Conservation (phyloP, 2,888 invertebrate genomes). For the Scaptodrosophila latifasciaeformis region DNA sequence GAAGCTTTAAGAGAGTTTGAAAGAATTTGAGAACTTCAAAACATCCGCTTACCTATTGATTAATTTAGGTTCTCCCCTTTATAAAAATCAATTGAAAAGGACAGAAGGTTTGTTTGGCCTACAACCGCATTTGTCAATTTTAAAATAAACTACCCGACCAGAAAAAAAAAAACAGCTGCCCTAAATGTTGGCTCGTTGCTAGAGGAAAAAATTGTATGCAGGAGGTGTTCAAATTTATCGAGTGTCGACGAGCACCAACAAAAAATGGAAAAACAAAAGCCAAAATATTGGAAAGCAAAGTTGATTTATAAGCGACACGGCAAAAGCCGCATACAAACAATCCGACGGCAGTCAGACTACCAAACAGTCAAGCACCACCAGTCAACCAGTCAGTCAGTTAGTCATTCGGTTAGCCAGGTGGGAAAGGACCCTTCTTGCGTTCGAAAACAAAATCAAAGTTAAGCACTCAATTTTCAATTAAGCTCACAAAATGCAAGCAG, state of each 20-base stretch:
- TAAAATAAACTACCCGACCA: conserved; percentile 46
- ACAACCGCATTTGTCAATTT: conserved; percentile 59
- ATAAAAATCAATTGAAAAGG: too few species aligned
- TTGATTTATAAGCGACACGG: conserved; percentile 47
- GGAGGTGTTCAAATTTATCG: conserved; percentile 30
- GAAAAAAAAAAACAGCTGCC: background rate
- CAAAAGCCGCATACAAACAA: conserved; percentile 55
- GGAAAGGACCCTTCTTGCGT: too few species aligned
- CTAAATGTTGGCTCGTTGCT: conserved; percentile 20
- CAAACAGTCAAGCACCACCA: background rate
- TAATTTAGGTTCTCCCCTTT: too few species aligned
- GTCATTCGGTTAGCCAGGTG: too few species aligned
- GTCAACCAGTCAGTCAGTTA: too few species aligned
- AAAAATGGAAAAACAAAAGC: background rate
- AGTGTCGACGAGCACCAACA: conserved; percentile 9
- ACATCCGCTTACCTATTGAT: too few species aligned
- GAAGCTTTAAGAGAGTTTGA: too few species aligned
- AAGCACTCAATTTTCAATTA: conserved; percentile 68
- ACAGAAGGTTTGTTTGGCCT: too few species aligned
- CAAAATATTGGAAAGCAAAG: background rate
- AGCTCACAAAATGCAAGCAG: conserved; percentile 53
- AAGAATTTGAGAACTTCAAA: too few species aligned
- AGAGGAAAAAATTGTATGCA: conserved; percentile 10
- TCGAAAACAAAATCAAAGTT: conserved; percentile 61
- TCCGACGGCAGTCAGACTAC: conserved; percentile 16